Evolutionary conservation across 2,797 vertebrate species (phyloP).

Genomic region (Poecile montanus): DNA sequence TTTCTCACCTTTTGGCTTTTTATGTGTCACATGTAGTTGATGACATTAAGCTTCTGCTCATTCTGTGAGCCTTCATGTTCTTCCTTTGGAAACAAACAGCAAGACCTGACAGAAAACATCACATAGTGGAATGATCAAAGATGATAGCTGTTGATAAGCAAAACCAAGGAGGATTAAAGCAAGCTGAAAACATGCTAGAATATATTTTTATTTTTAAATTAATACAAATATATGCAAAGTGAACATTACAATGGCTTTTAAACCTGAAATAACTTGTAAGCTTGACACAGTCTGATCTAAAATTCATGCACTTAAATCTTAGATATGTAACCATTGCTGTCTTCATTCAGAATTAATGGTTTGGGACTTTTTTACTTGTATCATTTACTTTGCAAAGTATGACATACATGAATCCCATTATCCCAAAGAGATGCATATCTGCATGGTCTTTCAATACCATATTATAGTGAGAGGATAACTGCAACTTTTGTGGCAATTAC

Average conservation of each 20-base stretch:
- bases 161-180: not conserved
- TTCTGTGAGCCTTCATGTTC: not conserved
- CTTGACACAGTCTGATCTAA: not conserved
- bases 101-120: not conserved
- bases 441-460: not conserved
- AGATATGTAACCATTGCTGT: not conserved
- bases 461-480: not conserved
- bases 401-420: not conserved
- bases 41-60: not conserved
- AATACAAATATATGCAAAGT: not conserved
- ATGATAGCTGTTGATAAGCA: not conserved
- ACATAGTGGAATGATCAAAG: not conserved
- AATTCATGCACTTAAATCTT: not conserved
- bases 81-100: not conserved
- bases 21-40: not conserved
- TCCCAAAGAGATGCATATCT: not conserved
- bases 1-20: not conserved
- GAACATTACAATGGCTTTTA: not conserved
- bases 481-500: not conserved
- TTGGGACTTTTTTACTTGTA: not conserved
- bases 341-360: not conserved
- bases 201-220: constrained; percentile 5
- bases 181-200: not conserved
- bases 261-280: not conserved
- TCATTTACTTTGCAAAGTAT: not conserved